These are phyloP conservation scores for Bathynomus jamesi DNA, from an alignment of 1,140 invertebrate species.

Conservation along the genomic window DNA sequence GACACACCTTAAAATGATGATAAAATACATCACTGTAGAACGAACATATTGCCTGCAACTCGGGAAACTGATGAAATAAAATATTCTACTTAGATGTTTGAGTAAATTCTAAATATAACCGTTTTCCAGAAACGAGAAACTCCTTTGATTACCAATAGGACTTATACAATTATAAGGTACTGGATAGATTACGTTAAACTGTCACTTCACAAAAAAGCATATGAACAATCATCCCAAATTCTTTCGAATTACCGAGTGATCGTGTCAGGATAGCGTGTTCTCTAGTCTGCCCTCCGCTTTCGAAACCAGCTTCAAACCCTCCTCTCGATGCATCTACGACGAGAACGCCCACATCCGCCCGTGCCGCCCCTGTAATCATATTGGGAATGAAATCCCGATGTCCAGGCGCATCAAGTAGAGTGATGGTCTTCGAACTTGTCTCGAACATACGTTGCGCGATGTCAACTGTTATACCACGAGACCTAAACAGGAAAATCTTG, in stretches of 20 bases:
- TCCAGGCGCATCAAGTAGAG: conserved; percentile 90
- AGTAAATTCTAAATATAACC: too few relatives aligned
- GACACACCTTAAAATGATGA: conserved; percentile 55
- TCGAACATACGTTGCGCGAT: conserved; percentile 89
- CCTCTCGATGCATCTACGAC: conserved; percentile 89
- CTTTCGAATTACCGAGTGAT: conserved; percentile 82
- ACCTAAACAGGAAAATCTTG: conserved; percentile 46
- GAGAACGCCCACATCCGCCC: conserved; percentile 92
- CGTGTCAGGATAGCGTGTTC: conserved; percentile 91
- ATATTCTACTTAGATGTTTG: too few relatives aligned
- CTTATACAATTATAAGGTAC: too few relatives aligned
- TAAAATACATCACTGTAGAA: too few relatives aligned
- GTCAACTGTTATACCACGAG: conserved; percentile 92
- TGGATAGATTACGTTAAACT: too few relatives aligned
- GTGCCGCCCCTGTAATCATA: conserved; percentile 95
- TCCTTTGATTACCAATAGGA: too few relatives aligned
- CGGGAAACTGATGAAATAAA: too few relatives aligned
- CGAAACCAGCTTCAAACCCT: conserved; percentile 98
- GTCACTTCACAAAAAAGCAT: too few relatives aligned
- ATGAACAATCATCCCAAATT: too few relatives aligned
- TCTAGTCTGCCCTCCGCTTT: conserved; percentile 91
- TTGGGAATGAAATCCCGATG: conserved; percentile 98
- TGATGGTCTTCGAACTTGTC: conserved; percentile 74
- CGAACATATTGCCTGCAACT: too few relatives aligned
- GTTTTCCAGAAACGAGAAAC: too few relatives aligned